Percentiles rank a stretch among this genome's conserved stretches.
These are phyloP conservation scores for Egretta garzetta DNA, from an alignment of 2,113 vertebrate species.

Conservation along the genomic window DNA sequence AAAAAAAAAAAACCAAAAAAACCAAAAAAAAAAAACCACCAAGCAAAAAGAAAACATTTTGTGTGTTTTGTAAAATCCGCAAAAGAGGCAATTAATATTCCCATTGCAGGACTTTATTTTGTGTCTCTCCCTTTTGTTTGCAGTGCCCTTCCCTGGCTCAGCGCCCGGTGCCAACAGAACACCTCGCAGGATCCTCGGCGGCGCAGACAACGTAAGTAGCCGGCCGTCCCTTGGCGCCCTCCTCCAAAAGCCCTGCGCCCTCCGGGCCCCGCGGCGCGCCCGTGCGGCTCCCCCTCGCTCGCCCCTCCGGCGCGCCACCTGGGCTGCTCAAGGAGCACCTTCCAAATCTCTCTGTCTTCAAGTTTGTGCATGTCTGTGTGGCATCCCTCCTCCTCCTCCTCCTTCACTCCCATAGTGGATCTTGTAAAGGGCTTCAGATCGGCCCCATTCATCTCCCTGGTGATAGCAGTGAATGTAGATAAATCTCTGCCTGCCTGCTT, in stretches of 20 bases:
- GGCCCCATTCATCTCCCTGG: constrained; percentile 88
- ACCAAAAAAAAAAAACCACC: not conserved
- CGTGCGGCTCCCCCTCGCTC: constrained; percentile 68
- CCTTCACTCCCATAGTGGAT: constrained; percentile 83
- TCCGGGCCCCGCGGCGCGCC: constrained; percentile 70
- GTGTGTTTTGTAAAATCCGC: constrained; percentile 84
- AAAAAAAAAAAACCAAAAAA: not conserved
- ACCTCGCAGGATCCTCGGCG: constrained; percentile 82
- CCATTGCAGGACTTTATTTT: constrained; percentile 81
- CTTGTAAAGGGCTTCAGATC: constrained; percentile 82
- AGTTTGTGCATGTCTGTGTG: constrained; percentile 88
- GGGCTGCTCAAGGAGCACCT: constrained; percentile 84
- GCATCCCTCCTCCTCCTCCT: constrained; percentile 82
- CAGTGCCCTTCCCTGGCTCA: constrained; percentile 88
- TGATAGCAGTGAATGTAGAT: constrained; percentile 88
- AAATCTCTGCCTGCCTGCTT: constrained; percentile 84
- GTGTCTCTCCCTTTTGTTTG: constrained; percentile 81
- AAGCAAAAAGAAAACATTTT: constrained; percentile 69
- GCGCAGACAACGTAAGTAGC: constrained; percentile 78
- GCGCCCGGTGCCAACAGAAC: constrained; percentile 88
- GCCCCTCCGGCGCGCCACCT: constrained; percentile 79
- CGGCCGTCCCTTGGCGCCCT: constrained; percentile 77
- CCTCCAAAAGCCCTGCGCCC: constrained; percentile 67
- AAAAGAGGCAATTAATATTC: constrained; percentile 87
- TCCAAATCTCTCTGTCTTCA: constrained; percentile 85